Evolutionary conservation across 1,140 invertebrate genomes (phyloP).

Genomic region (Rhizoglyphus robini): DNA sequence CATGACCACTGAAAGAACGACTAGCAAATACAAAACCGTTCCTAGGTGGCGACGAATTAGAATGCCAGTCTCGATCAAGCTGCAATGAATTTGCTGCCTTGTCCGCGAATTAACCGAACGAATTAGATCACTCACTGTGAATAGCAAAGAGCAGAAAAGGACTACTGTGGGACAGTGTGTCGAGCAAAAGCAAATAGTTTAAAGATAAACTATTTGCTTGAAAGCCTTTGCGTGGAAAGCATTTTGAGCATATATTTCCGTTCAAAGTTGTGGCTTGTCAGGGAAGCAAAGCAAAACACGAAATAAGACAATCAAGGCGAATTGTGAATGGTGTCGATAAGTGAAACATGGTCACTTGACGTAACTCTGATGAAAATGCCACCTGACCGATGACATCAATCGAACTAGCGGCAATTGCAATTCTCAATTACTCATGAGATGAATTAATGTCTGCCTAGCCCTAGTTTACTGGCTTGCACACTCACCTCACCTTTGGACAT

Average conservation of each 20-base stretch:
- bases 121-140: neutral
- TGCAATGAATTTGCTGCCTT: neutral
- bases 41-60: neutral
- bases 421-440: neutral
- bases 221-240: neutral
- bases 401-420: neutral
- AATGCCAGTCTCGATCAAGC: neutral
- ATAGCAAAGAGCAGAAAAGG: neutral
- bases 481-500: neutral
- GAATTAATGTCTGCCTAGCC: neutral
- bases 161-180: neutral
- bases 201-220: neutral
- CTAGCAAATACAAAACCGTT: too few species aligned
- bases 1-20: too few species aligned
- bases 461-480: neutral
- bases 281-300: neutral
- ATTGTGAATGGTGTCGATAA: conserved; percentile 2
- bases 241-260: conserved; percentile 1
- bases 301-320: conserved; percentile 13
- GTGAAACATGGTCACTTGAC: neutral
- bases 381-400: too few species aligned
- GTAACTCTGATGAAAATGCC: too few species aligned
- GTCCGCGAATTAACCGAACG: neutral
- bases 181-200: neutral
- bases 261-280: neutral